Evolutionary conservation across 1,140 invertebrate genomes (phyloP), one percentile per base, ranked within the genome.

Genomic region (Drosophila nasuta): DNA sequence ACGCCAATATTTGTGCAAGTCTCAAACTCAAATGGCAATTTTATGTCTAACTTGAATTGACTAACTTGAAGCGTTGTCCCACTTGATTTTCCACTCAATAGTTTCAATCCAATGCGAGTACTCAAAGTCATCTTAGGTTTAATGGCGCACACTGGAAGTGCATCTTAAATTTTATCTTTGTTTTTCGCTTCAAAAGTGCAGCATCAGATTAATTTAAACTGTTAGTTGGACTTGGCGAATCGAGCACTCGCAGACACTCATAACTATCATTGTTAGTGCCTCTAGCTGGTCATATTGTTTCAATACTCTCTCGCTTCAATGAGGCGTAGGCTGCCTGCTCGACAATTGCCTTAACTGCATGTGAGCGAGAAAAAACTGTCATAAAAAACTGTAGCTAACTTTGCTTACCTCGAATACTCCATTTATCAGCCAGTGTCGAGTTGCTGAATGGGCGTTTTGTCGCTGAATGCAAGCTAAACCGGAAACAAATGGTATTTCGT

Each of bases 361-460:
- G 33, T 33, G 41, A 15, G 30, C n/a, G 35, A 66, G 15, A 25
- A 66, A 68, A 25, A 25, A 25, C 20, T 25, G 56, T 15, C 10
- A 25, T 25, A 54, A 41, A 60, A 48, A 51, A 48, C 35, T 8
- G 30, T 68, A 20, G 58, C 69, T 60, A 67, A 60, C 45, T 75
- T 33, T 20, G 7, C 33, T 59, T 74, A 49, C 17, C 49, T 66
- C 35, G 41, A 58, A 56, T 66, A 60, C 43, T 41, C 82, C 82
- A 85, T 85, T 85, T 85, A 79, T 85, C 82, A 82, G 82, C 45
- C 82, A 66, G 54, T 85, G 82, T 59, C 79, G 63, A 85, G 82
- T 75, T 59, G 75, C 77, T 87, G 82, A 82, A 79, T 78, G 82
- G 48, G 70, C 75, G 64, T 77, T 82, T 77, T 83, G 68, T 65